These are phyloP conservation scores for Buceros bicornis DNA, from an alignment of 2,797 vertebrate species.

Conservation along the genomic window DNA sequence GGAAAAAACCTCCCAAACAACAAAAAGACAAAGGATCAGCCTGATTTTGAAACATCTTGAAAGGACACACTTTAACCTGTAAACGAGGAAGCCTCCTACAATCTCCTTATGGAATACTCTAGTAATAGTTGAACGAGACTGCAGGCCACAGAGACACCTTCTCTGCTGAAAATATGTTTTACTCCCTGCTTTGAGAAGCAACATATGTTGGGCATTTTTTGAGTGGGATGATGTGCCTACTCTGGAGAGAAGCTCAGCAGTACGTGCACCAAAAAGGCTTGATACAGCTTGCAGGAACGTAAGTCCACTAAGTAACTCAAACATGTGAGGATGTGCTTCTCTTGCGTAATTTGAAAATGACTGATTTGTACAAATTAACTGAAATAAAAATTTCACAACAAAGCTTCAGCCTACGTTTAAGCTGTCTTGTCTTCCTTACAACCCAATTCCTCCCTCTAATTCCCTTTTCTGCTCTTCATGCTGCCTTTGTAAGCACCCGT, in stretches of 20 bases:
- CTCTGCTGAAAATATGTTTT: background rate
- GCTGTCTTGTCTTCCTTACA: background rate
- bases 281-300: background rate
- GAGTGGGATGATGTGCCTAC: background rate
- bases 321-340: background rate
- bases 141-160: background rate
- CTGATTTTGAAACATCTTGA: background rate
- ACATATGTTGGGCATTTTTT: background rate
- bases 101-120: background rate
- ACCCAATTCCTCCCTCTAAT: background rate
- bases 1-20: background rate
- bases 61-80: background rate
- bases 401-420: background rate
- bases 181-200: background rate
- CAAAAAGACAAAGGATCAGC: background rate
- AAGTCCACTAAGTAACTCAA: background rate
- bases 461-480: background rate
- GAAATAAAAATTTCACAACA: constrained; percentile 19
- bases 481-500: background rate
- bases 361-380: background rate
- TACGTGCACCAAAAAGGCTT: background rate
- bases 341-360: background rate
- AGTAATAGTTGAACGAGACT: background rate
- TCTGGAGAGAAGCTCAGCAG: background rate
- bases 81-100: background rate